Percentiles rank a stretch among this genome's conserved stretches.
phyloP scores from a whole-genome alignment of 1,140 invertebrate species.

The Parasteatoda tepidariorum region DNA sequence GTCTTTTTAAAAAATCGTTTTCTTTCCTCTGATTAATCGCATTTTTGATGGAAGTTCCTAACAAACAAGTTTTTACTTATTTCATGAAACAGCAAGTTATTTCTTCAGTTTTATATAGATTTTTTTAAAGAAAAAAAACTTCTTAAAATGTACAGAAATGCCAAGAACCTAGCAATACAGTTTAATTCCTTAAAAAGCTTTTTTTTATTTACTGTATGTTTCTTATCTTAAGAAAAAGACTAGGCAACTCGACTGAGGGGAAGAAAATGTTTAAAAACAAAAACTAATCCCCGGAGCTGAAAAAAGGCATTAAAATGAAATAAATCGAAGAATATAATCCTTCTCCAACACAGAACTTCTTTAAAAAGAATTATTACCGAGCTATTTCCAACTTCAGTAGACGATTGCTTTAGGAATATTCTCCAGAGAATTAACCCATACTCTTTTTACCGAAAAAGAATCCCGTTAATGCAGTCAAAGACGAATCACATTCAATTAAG shows the following conservation, averaged over 20 bases:
- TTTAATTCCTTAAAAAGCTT: no score
- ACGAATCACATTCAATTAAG: constrained; percentile 17
- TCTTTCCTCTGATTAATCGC: constrained; percentile 40
- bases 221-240: no score
- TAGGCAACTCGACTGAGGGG: no score
- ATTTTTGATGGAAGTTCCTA: constrained; percentile 44
- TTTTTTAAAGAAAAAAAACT: no score
- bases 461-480: background rate
- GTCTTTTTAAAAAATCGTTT: constrained; percentile 54
- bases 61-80: constrained; percentile 50
- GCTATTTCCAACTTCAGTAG: background rate
- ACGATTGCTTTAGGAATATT: background rate
- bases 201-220: no score
- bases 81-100: background rate
- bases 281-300: constrained; percentile 23
- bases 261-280: no score
- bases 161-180: no score
- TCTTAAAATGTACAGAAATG: no score
- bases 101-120: no score
- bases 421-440: background rate
- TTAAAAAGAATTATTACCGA: constrained; percentile 31
- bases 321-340: no score
- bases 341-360: no score
- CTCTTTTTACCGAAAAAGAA: background rate
- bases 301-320: background rate